Percentiles rank a stretch among this genome's conserved stretches.
Conservation (phyloP, 2,113 vertebrate species). For the Nyctibius bracteatus region DNA sequence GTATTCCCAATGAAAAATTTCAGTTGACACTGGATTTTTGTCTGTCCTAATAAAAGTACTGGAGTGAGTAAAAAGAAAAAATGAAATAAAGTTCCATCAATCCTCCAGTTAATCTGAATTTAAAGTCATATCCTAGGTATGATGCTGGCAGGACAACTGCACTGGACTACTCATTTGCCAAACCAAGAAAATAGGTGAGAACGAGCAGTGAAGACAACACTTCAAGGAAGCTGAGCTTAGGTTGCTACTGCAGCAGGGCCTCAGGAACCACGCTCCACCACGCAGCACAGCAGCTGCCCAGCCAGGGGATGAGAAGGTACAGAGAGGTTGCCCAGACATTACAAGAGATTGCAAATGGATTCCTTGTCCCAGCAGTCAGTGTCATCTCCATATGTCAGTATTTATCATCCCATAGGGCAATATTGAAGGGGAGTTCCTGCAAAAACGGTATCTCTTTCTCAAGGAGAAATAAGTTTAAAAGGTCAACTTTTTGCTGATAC, state of each 20-base stretch:
- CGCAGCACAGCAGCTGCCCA: not conserved
- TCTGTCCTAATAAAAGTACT: not conserved
- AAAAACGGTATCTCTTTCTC: not conserved
- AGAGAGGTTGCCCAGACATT: not conserved
- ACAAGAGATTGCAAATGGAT: not conserved
- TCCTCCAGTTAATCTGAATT: not conserved
- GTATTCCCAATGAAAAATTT: not conserved
- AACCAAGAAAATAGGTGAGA: not conserved
- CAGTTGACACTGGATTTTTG: not conserved
- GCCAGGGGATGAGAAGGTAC: not conserved
- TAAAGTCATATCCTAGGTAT: not conserved
- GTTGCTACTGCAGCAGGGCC: not conserved
- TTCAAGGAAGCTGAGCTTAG: not conserved
- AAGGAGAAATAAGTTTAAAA: not conserved
- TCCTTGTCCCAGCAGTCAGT: not conserved
- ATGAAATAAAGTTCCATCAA: not conserved
- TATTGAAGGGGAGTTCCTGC: not conserved
- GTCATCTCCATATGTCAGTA: not conserved
- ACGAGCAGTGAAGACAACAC: not conserved
- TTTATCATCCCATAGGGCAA: not conserved
- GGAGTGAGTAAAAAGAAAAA: not conserved
- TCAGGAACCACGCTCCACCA: not conserved
- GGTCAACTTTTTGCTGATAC: not conserved
- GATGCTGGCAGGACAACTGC: not conserved
- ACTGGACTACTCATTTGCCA: not conserved